Percentiles rank a stretch among this genome's conserved stretches.
phyloP scores from a whole-genome alignment of 2,888 invertebrate genomes.

The Muschampia plurimacula region DNA sequence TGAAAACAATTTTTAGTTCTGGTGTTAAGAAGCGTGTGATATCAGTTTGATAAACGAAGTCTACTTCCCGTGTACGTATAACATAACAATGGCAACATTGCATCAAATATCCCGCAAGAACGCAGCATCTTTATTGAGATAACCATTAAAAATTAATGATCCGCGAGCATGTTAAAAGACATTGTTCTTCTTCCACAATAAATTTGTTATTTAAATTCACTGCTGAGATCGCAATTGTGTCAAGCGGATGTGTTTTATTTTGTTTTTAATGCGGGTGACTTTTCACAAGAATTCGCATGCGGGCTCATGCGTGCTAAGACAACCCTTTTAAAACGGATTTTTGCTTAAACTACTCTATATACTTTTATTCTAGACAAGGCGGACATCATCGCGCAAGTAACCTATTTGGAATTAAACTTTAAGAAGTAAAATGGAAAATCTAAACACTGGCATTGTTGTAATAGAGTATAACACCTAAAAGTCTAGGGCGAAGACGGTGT shows the following conservation, averaged over 20 bases:
- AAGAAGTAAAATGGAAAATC: too few relatives aligned
- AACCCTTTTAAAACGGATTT: not conserved
- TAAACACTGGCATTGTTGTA: too few relatives aligned
- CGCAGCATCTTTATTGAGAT: conserved; percentile 32
- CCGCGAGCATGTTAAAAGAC: conserved; percentile 19
- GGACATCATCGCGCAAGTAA: conserved; percentile 8
- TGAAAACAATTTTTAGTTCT: conserved; percentile 56
- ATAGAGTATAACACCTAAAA: too few relatives aligned
- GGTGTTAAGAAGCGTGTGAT: conserved; percentile 50
- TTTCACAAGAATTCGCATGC: conserved; percentile 27
- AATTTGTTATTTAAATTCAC: conserved; percentile 35
- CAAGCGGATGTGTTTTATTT: conserved; percentile 32
- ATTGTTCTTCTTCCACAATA: conserved; percentile 31
- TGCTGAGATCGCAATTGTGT: conserved; percentile 23
- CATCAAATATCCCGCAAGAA: conserved; percentile 25
- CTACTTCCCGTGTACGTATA: conserved; percentile 30
- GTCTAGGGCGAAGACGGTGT: too few relatives aligned
- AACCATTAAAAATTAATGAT: conserved; percentile 40
- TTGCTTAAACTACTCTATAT: not conserved
- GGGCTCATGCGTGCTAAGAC: conserved; percentile 27
- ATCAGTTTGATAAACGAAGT: conserved; percentile 21
- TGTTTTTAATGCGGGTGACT: conserved; percentile 37
- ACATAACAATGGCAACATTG: conserved; percentile 31
- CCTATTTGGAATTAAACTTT: not conserved
- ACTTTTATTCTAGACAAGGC: not conserved